phyloP scores from a whole-genome alignment of 1,140 invertebrate genomes.

The Eueides isabella region DNA sequence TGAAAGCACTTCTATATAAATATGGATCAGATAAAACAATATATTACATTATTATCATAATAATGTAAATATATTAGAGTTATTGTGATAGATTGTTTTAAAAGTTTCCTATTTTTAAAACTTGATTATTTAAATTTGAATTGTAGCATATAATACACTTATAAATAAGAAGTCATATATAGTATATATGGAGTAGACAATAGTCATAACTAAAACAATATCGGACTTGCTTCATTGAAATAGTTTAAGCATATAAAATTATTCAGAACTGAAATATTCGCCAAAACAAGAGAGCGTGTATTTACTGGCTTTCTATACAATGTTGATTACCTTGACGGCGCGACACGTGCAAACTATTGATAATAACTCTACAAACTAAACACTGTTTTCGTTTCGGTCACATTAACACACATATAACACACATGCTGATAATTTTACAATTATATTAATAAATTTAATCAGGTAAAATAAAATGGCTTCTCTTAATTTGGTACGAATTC shows the following conservation, averaged over 20 bases:
- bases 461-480: neutral
- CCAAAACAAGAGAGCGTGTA: constrained; percentile 10
- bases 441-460: neutral
- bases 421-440: neutral
- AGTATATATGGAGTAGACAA: neutral
- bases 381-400: constrained; percentile 16
- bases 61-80: neutral
- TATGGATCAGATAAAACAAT: constrained; percentile 8
- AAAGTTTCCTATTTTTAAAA: neutral
- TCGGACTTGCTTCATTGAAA: neutral
- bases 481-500: neutral
- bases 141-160: neutral
- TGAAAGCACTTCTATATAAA: constrained; percentile 1
- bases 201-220: neutral
- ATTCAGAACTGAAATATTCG: neutral
- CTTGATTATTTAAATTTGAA: neutral
- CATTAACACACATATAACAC: constrained; percentile 1
- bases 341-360: constrained; percentile 37
- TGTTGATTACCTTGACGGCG: constrained; percentile 35
- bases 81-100: neutral
- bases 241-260: neutral
- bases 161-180: constrained; percentile 7
- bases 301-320: constrained; percentile 33
- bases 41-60: neutral
- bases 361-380: constrained; percentile 20